Evolutionary conservation across 2,797 vertebrate genomes (phyloP).

Genomic region (Phyllotis vaccarum): DNA sequence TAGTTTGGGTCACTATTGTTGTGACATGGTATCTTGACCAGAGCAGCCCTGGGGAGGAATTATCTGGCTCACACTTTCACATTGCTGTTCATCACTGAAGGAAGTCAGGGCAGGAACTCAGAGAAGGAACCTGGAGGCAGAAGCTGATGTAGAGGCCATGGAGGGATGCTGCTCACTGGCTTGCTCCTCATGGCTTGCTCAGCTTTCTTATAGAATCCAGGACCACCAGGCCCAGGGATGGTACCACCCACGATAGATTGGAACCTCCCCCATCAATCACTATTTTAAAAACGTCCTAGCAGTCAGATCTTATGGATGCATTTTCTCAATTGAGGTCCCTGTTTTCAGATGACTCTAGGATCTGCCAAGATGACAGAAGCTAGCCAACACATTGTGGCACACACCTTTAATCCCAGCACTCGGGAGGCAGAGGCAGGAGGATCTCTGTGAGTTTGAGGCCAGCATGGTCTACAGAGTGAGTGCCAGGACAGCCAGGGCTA

Average conservation of each 20-base stretch:
- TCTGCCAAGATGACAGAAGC: neutral
- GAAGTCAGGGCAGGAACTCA: neutral
- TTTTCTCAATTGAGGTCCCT: neutral
- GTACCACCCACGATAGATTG: neutral
- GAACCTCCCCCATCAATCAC: neutral
- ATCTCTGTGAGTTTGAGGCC: no score
- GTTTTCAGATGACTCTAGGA: neutral
- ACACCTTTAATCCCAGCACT: no score
- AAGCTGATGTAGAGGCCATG: neutral
- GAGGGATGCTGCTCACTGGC: neutral
- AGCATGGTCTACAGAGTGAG: no score
- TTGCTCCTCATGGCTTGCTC: neutral
- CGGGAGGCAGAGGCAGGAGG: no score
- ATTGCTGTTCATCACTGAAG: neutral
- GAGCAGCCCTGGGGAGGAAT: neutral
- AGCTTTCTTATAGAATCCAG: neutral
- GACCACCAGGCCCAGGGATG: neutral
- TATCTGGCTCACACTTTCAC: no score
- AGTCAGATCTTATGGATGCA: neutral
- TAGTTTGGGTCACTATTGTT: neutral
- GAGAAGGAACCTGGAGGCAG: neutral
- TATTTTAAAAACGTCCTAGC: neutral
- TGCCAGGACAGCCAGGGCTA: no score
- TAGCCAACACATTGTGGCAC: no score
- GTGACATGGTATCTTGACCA: neutral